A percentile compares a stretch with the other conserved stretches of the same genome.
These are phyloP conservation scores for Lydus trimaculatus DNA, from an alignment of 2,888 invertebrate species.

Conservation along the genomic window DNA sequence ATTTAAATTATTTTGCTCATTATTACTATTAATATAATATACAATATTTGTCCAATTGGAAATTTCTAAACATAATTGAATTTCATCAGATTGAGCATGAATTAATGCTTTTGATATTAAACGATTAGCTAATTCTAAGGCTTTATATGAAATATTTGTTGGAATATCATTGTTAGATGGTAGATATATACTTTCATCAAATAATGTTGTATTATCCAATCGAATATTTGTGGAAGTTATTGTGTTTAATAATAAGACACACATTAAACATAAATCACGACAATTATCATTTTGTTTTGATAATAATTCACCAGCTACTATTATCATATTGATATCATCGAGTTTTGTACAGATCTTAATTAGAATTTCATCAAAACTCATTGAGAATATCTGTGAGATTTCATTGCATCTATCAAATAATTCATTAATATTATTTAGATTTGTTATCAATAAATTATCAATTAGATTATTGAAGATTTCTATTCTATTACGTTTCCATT, in stretches of 20 bases:
- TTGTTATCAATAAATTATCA: constrained; percentile 19
- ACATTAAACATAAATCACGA: constrained; percentile 40
- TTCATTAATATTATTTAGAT: constrained; percentile 8
- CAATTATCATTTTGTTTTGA: constrained; percentile 18
- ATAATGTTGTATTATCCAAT: constrained; percentile 6
- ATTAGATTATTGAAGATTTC: constrained; percentile 36
- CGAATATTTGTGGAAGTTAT: not conserved
- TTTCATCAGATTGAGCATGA: constrained; percentile 31
- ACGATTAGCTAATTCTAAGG: constrained; percentile 38
- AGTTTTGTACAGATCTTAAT: constrained; percentile 40
- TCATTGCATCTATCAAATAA: constrained; percentile 35
- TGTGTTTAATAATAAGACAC: constrained; percentile 37
- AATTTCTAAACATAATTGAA: constrained; percentile 38
- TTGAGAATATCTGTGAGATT: constrained; percentile 37
- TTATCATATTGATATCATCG: constrained; percentile 38
- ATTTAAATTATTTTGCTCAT: constrained; percentile 22
- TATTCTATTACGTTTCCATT: constrained; percentile 13
- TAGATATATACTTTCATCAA: constrained; percentile 7
- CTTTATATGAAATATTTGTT: constrained; percentile 23
- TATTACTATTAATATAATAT: constrained; percentile 34
- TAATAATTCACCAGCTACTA: constrained; percentile 31
- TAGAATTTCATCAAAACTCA: constrained; percentile 37
- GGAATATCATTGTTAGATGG: not conserved
- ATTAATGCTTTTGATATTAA: constrained; percentile 42
- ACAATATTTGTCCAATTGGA: constrained; percentile 39